These are phyloP conservation scores for Bucco capensis DNA, from an alignment of 2,113 vertebrate genomes.

Conservation along the genomic window DNA sequence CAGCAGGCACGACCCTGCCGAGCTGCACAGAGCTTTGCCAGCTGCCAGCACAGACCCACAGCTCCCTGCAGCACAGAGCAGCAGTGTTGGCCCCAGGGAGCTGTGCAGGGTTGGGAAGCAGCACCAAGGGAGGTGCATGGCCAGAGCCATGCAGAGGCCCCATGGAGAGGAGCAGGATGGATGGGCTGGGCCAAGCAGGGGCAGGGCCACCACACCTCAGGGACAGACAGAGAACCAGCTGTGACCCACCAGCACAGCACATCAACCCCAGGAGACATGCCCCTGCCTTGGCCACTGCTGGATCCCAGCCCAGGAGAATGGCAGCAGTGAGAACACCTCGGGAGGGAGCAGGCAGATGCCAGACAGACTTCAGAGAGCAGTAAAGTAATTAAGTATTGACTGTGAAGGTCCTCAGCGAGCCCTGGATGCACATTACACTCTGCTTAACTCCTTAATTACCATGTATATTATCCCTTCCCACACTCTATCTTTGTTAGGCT, in stretches of 20 bases:
- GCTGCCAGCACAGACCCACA: background rate
- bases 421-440: constrained; percentile 5
- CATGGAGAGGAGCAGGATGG: fast-evolving
- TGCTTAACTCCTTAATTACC: constrained; percentile 56
- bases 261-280: fast-evolving
- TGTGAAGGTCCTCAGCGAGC: constrained; percentile 15
- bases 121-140: fast-evolving
- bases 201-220: fast-evolving
- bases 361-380: background rate
- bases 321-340: background rate
- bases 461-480: constrained; percentile 4
- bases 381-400: constrained; percentile 60
- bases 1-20: background rate
- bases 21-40: background rate
- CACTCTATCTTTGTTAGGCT: constrained; percentile 50
- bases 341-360: background rate
- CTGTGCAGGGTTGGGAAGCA: background rate
- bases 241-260: fast-evolving
- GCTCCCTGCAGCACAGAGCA: background rate
- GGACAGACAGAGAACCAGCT: fast-evolving
- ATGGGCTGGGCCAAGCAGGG: fast-evolving
- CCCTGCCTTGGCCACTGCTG: background rate
- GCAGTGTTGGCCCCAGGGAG: fast-evolving
- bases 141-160: background rate
- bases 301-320: background rate